Evolutionary conservation across 1,140 invertebrate genomes (phyloP), one percentile per base, ranked within the genome.

Genomic region (Platorchestia sp.): DNA sequence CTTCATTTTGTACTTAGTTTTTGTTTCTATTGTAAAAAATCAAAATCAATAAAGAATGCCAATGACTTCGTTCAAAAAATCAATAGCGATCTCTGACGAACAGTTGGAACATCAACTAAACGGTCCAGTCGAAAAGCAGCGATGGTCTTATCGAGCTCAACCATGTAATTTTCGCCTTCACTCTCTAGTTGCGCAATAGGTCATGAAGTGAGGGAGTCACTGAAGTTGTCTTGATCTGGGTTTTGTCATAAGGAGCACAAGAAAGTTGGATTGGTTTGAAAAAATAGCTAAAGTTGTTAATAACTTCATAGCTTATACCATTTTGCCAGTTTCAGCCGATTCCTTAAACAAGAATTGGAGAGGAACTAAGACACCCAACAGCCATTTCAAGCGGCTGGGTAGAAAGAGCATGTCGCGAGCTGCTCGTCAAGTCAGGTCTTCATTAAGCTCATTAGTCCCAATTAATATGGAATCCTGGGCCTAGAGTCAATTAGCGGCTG

Each of bases 401-500:
- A 75, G 59, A 75, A 75, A 75, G 27, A 22, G 59, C 59, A 27
- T 75, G 59, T 75, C 87, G 41, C 87, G 41, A 14, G 87, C 87
- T 16, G 87, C 5, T 41, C 36, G 36, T 89, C 87, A 43, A 89
- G 87, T 5, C 87, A 89, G 43, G 87, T 10, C 45, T 44, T 44
- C 43, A 93, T 93, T 93, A 93, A 47, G 43, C 43, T 40, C 91
- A 45, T 93, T 45, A 93, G 91, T 44, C 45, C 91, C 45, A 45
- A 93, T 93, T 93, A 47, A 45, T 47, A 45, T 14, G 36, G 45
- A 44, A 40, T 40, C 40, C 43, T 93, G 36, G 91, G 45, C 45
- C 36, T 10, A 44, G 45, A 44, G 45, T 93, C 91, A 93, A 93
- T 93, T 93, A 93, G 91, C 91, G 45, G 91, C 91, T 42, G 91